Evolutionary conservation across 2,797 vertebrate species (phyloP), one percentile per base, ranked within the genome.

Genomic region (Pelochelys cantorii): DNA sequence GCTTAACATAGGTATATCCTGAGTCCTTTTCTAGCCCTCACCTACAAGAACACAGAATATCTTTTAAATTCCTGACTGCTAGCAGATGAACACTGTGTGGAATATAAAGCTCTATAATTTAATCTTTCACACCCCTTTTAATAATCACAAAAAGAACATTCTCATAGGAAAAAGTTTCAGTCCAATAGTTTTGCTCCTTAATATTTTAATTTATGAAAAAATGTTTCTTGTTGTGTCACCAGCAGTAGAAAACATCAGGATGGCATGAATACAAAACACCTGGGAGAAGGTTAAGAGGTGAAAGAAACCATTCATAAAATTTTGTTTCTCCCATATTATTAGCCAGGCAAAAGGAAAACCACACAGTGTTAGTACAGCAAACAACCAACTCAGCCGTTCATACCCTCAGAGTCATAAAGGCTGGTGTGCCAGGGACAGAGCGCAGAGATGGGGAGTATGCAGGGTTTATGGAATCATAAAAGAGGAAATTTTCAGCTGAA

Each of bases 401-500:
- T 99, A 99, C 98, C 98, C 98, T 98, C 95, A 97, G 98, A 97
- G 98, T 97, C 97, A 98, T 86, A 97, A 98, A 98, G 96, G 97
- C 97, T 95, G 98, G 98, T 94, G 98, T 98, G 96, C 97, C 97
- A 55, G 98, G 98, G 97, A 97, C 97, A 97, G 98, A 98, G 96
- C 95, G 97, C 75, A 98, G 98, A 97, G 98, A 97, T 87, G 96
- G 98, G 98, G 98, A 97, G 95, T 97, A 97, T 95, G 97, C 97
- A 93, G 97, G 97, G 96, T 96, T 97, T 98, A 98, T 97, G 97
- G 97, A 98, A 96, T 98, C 98, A 65, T 98, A 98, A 97, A 97
- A 98, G 96, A 99, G 98, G 98, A 98, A 98, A 95, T 98, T 98
- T 98, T 98, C 98, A 57, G 98, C 98, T 96, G 98, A 99, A 97